Base-by-base conservation (phyloP, 2,797 vertebrate genomes). In the Catamblyrhynchus diadema region DNA sequence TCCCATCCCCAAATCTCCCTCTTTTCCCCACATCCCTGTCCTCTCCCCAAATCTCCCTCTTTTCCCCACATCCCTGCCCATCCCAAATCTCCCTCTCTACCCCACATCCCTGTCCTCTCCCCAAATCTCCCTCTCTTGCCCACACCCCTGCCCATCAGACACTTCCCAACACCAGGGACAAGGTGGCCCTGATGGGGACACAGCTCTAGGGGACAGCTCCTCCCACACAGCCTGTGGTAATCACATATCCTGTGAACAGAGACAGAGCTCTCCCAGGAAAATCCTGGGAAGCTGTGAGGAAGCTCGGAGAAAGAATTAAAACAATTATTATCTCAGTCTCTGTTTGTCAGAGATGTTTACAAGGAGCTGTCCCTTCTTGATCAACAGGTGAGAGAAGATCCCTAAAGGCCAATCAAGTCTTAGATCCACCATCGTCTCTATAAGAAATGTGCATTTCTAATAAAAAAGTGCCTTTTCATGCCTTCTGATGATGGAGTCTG, bases 141-240 rank as follows among this genome's bases (percentile, higher is more conserved):
- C 79, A 2, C 24, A 10, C 11, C 14, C 35, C 57, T 2, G 20
- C 6, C 23, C 32, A 69, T 65, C 6, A 0, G 32, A 5, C 59
- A 9, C 37, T 27, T 41, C 67, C 77, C 24, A 16, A 33, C 3
- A 3, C 3, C 3, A 50, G 53, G 57, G 81, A 20, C 3, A 0
- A 0, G 5, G 73, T 10, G 71, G 51, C 60, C 37, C 84, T 14
- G 47, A n/a, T 95, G 80, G 90, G 81, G 86, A 91, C 83, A 69
- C 21, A 4, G 80, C 54, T 14, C 70, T 35, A 51, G 5, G 4
- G 51, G 73, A 25, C 8, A 18, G 5, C 90, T 82, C 42, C 28
- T n/a, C 28, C 80, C 28, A 0, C 7, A 0, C n/a, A 33, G 67
- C 80, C 80, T n/a, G 32, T n/a, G 53, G 32, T 5, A n/a, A n/a